Percentiles rank a stretch among this genome's conserved stretches.
phyloP scores from a whole-genome alignment of 2,113 vertebrate species.

The Aleadryas rufinucha region DNA sequence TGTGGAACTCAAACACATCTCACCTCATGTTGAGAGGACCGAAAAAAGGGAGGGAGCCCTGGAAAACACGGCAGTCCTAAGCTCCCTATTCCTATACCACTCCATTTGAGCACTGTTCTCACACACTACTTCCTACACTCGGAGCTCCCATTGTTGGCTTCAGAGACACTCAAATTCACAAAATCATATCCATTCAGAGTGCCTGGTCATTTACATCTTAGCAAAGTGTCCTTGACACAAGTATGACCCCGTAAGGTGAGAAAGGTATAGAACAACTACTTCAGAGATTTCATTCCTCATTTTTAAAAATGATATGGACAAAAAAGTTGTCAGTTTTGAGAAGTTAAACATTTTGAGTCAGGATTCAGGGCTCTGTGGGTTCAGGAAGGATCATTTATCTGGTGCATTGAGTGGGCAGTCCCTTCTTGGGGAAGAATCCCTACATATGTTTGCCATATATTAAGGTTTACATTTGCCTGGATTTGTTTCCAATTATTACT shows the following conservation, averaged over 20 bases:
- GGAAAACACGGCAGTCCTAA: not conserved
- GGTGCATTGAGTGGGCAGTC: not conserved
- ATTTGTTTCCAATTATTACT: not conserved
- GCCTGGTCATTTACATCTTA: not conserved
- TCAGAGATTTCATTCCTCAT: not conserved
- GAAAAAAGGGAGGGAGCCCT: not conserved
- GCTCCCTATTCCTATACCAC: not conserved
- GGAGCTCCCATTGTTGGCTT: not conserved
- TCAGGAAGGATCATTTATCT: not conserved
- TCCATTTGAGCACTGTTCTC: not conserved
- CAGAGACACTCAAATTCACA: not conserved
- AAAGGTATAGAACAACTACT: not conserved
- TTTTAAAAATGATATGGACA: not conserved
- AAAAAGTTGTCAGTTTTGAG: not conserved
- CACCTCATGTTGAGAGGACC: rapidly evolving
- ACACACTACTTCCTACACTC: not conserved
- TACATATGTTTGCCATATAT: not conserved
- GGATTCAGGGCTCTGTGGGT: not conserved
- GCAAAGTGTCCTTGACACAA: not conserved
- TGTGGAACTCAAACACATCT: not conserved
- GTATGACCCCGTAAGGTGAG: not conserved
- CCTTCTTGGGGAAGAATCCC: not conserved
- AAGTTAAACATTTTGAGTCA: not conserved
- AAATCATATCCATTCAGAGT: rapidly evolving
- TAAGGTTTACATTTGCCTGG: not conserved